Base-by-base conservation (phyloP, 2,797 vertebrate species). In the Sarcophilus harrisii region DNA sequence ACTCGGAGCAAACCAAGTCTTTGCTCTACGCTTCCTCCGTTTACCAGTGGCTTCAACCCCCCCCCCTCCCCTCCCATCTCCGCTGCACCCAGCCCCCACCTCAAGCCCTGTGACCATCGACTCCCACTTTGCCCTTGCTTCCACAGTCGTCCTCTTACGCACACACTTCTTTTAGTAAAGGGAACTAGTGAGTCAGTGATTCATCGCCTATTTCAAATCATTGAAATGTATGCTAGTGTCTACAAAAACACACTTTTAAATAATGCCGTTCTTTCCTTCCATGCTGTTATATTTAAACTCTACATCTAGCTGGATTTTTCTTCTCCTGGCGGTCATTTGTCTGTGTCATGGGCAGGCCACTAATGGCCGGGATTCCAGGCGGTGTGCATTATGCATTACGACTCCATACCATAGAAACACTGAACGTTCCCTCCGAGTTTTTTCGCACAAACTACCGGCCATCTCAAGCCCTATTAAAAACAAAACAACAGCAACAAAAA, bases 161-260 rank as follows among this genome's bases (percentile, higher is more conserved):
- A 90, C 55, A 91, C 62, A 73, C 93, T 95, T 93, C 90, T 66
- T 97, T 97, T 45, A 94, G 73, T 96, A 97, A 96, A 95, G 96
- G 94, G 92, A 95, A 96, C 95, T 96, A 96, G 97, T 96, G 95
- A 97, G 97, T 55, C 97, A 94, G 97, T 98, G 98, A 98, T 97
- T 97, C 98, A 98, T 95, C 95, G 98, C 96, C 98, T 98, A 98
- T 98, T 98, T 98, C 98, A 98, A 98, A 98, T 98, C 98, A 98
- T 98, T 98, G 98, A 98, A 98, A 98, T 98, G 98, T 98, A 98
- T 98, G 98, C 98, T 95, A 97, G 97, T 98, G 98, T 98, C 98
- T 98, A 98, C 98, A 97, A 98, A 98, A 98, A 98, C 98, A 98
- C 97, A 98, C 98, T 98, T 98, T 98, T 98, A 98, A 98, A 98